Base-by-base conservation (phyloP, 2,113 vertebrate genomes). In the western clawed frog (Xenopus tropicalis) region DNA sequence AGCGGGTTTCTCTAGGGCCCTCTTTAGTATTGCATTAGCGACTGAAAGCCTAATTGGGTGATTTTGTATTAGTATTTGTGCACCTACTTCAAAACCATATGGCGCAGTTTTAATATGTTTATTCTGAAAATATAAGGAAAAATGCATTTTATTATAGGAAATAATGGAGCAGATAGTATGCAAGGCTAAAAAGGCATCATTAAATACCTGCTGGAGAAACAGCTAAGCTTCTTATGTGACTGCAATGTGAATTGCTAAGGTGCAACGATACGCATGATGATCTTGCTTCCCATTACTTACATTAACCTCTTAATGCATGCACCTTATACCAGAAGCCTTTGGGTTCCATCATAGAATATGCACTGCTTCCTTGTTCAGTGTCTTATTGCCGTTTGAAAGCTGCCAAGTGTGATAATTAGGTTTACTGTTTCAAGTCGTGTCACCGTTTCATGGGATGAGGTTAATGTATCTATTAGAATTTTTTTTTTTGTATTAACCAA, bases 11-110 rank as follows among this genome's bases (percentile, higher is more conserved):
- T 77, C 56, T 16, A 63, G 67, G 75, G 63, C 4, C 0, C 16
- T 19, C 22, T 19, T 0, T 0, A 66, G 63, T 0, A 71, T 73
- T 78, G 61, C 77, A 0, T 1, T 79, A 0, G 0, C 0, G 0
- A 72, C 74, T 1, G 8, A 57, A 51, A 74, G 0, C 16, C 79
- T 77, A 46, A 29, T 73, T 1, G 6, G 74, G 78, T 76, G 70
- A 79, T 58, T 58, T 54, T 72, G 70, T 74, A 42, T 70, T 56
- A 70, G 77, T 5, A 2, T 69, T 59, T 71, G 22, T 29, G 77
- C 59, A 70, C 66, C 66, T 74, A 37, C 72, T 74, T 74, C 43
- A 42, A 54, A 76, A 69, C 73, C 73, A 76, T 76, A 76, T 76
- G 73, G 73, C 73, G 54, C 46, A 22, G 25, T 61, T 51, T 37